Conservation (phyloP, 1,140 invertebrate species). For the Phocides pigmalion region DNA sequence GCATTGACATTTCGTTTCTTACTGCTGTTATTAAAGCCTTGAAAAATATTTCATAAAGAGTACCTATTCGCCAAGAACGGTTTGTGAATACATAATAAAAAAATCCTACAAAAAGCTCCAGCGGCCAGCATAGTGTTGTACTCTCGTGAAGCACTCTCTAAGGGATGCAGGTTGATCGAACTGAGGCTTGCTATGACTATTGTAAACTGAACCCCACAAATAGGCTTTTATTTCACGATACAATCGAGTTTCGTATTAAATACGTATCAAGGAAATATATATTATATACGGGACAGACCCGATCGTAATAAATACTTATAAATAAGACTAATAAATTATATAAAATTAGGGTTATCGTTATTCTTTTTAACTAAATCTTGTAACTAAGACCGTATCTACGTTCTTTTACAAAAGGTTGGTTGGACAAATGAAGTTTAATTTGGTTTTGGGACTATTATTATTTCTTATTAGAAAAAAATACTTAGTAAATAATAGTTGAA, state of each 20-base stretch:
- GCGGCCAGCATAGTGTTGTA: background rate
- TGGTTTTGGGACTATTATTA: too few species aligned
- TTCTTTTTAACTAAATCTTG: too few species aligned
- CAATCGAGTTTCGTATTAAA: background rate
- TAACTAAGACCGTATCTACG: too few species aligned
- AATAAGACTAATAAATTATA: too few species aligned
- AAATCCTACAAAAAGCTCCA: background rate
- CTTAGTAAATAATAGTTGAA: too few species aligned
- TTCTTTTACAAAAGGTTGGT: too few species aligned
- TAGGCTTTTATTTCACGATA: background rate
- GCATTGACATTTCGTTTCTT: conserved; percentile 8
- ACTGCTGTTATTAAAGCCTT: background rate
- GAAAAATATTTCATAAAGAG: background rate
- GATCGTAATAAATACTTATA: too few species aligned
- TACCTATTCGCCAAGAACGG: background rate
- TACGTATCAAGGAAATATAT: too few species aligned
- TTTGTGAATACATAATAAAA: conserved; percentile 2
- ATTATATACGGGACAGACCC: too few species aligned
- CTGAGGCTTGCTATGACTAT: background rate
- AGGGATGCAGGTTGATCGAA: conserved; percentile 13
- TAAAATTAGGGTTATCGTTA: too few species aligned
- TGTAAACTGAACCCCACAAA: background rate
- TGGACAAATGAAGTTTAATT: too few species aligned
- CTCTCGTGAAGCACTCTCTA: conserved; percentile 2
- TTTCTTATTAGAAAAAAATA: too few species aligned